These are phyloP conservation scores for Yasuhikotakia modesta DNA, from an alignment of 2,797 vertebrate genomes.

Conservation along the genomic window DNA sequence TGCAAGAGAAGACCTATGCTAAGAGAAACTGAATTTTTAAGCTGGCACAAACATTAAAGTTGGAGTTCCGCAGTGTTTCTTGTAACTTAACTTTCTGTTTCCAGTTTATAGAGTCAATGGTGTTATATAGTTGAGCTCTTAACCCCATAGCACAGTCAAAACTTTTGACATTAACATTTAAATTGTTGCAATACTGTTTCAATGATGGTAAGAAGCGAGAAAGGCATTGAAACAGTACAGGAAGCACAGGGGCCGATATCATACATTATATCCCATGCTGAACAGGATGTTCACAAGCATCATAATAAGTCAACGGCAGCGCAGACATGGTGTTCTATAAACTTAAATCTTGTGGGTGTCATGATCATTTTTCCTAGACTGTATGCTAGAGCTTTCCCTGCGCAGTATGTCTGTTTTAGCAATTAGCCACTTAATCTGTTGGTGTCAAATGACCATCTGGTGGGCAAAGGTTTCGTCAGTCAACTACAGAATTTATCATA, in stretches of 20 bases:
- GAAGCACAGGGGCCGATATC: background rate
- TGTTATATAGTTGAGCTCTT: background rate
- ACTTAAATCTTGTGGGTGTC: constrained; percentile 18
- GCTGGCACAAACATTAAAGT: background rate
- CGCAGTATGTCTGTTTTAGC: constrained; percentile 28
- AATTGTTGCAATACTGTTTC: constrained; percentile 3
- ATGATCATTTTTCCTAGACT: constrained; percentile 4
- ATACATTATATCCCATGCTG: constrained; percentile 11
- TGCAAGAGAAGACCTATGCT: too few species aligned
- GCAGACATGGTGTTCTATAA: constrained; percentile 28
- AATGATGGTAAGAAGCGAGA: background rate
- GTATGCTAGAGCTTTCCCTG: constrained; percentile 15
- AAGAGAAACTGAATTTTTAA: too few species aligned
- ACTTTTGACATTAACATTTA: background rate
- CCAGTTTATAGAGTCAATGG: background rate
- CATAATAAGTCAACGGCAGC: too few species aligned
- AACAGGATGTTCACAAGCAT: constrained; percentile 9
- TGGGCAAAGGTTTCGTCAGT: constrained; percentile 14
- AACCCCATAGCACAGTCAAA: background rate
- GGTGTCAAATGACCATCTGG: constrained; percentile 22
- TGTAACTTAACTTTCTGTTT: background rate
- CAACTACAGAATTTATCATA: background rate
- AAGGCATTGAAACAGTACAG: constrained; percentile 6
- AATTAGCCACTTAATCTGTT: constrained; percentile 38
- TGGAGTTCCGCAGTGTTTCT: background rate